Percentiles rank a stretch among this genome's conserved stretches.
Evolutionary conservation across 1,140 invertebrate species (phyloP).

Genomic region (Portunus trituberculatus): DNA sequence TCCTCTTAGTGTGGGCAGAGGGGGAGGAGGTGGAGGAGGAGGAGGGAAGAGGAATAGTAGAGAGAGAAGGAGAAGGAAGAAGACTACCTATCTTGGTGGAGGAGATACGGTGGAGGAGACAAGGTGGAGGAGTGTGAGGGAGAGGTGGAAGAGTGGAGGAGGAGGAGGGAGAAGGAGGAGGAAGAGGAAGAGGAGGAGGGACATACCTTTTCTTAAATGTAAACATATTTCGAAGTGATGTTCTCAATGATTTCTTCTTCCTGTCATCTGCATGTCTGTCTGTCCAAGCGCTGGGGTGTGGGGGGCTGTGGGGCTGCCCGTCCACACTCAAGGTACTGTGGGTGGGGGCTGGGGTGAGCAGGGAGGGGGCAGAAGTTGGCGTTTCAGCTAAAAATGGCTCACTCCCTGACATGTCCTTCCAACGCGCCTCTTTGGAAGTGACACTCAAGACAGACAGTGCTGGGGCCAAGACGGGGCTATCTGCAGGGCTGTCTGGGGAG

Average conservation of each 20-base stretch:
- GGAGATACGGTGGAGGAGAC: neutral
- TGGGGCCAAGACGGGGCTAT: conserved; percentile 53
- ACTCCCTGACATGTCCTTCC: conserved; percentile 72
- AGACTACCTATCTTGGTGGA: neutral
- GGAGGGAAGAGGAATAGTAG: neutral
- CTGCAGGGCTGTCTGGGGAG: conserved; percentile 52
- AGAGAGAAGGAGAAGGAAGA: conserved; percentile 36
- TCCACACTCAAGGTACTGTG: conserved; percentile 44
- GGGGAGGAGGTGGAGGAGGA: neutral
- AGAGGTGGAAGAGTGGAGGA: neutral
- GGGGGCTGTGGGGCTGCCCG: neutral
- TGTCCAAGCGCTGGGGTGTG: conserved; percentile 32
- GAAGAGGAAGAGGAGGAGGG: neutral
- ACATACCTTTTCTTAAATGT: conserved; percentile 79
- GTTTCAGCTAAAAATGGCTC: conserved; percentile 70
- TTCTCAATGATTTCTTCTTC: conserved; percentile 79
- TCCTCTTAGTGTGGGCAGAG: neutral
- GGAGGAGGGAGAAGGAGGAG: neutral
- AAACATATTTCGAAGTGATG: conserved; percentile 79
- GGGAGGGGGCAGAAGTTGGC: neutral
- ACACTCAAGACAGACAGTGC: conserved; percentile 73
- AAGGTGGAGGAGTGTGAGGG: neutral
- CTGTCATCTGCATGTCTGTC: conserved; percentile 64
- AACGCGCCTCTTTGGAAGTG: conserved; percentile 33
- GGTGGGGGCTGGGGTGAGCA: conserved; percentile 35